Evolutionary conservation across 2,888 invertebrate species (phyloP).

Genomic region (Baccha elongata): DNA sequence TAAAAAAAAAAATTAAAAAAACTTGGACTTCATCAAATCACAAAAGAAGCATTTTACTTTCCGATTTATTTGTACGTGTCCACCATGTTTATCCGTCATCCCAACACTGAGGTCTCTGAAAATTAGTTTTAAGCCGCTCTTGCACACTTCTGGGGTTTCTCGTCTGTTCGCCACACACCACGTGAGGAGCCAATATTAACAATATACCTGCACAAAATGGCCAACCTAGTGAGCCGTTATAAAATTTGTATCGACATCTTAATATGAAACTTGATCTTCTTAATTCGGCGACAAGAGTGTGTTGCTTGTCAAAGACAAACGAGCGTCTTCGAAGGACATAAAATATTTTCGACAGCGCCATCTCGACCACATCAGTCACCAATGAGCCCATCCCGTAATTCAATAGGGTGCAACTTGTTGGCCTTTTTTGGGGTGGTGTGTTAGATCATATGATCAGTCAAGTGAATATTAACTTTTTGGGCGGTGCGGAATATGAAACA

Average conservation of each 20-base stretch:
- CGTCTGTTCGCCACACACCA: constrained; percentile 59
- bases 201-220: constrained; percentile 61
- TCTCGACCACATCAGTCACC: constrained; percentile 57
- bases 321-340: constrained; percentile 21
- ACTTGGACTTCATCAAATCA: constrained; percentile 50
- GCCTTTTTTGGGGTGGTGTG: constrained; percentile 71
- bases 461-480: constrained; percentile 54
- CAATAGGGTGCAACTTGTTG: constrained; percentile 68
- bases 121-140: constrained; percentile 42
- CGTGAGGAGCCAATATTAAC: not conserved
- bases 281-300: constrained; percentile 67
- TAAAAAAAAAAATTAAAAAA: constrained; percentile 1
- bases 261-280: constrained; percentile 68
- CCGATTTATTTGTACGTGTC: constrained; percentile 53
- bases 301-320: constrained; percentile 62
- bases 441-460: constrained; percentile 55
- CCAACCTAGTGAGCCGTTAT: constrained; percentile 69
- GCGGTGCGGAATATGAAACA: constrained; percentile 30
- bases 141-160: constrained; percentile 68
- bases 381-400: constrained; percentile 53
- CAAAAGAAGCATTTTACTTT: constrained; percentile 30
- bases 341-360: constrained; percentile 64
- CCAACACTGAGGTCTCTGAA: constrained; percentile 53
- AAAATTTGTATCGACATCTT: constrained; percentile 70
- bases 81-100: constrained; percentile 64